Evolutionary conservation across 2,113 vertebrate species (phyloP).

Genomic region (Onychorhynchus coronatus): DNA sequence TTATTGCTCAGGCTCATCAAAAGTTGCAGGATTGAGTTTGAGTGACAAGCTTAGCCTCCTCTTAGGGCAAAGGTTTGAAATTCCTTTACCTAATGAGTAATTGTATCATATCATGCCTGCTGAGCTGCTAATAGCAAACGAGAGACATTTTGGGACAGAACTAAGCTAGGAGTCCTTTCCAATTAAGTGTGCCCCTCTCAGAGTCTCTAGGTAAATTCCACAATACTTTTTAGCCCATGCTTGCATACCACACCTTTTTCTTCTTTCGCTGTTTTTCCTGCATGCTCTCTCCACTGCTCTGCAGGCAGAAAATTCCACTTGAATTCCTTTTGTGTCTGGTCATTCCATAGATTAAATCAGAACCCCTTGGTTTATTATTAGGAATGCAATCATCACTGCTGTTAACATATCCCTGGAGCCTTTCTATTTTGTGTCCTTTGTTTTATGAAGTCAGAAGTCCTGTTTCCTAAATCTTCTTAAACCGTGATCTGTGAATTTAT

Average conservation of each 20-base stretch:
- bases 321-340: constrained; percentile 64
- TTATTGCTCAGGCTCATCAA: background rate
- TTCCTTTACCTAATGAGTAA: constrained; percentile 61
- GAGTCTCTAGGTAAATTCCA: constrained; percentile 1
- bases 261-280: background rate
- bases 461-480: background rate
- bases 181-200: constrained; percentile 14
- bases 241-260: constrained; percentile 10
- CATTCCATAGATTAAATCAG: constrained; percentile 60
- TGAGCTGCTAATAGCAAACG: constrained; percentile 19
- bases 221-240: background rate
- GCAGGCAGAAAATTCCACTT: constrained; percentile 38
- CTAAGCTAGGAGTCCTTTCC: background rate
- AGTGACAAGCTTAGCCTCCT: constrained; percentile 37
- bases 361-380: background rate
- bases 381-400: background rate
- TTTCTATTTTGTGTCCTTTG: background rate
- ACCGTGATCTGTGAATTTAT: background rate
- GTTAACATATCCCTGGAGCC: background rate
- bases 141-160: background rate
- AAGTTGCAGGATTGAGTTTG: background rate
- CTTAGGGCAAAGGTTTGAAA: constrained; percentile 53
- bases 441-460: background rate
- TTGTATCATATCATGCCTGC: constrained; percentile 37
- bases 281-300: background rate